phyloP scores from a whole-genome alignment of 2,113 vertebrate species.

The Noturus placidus region DNA sequence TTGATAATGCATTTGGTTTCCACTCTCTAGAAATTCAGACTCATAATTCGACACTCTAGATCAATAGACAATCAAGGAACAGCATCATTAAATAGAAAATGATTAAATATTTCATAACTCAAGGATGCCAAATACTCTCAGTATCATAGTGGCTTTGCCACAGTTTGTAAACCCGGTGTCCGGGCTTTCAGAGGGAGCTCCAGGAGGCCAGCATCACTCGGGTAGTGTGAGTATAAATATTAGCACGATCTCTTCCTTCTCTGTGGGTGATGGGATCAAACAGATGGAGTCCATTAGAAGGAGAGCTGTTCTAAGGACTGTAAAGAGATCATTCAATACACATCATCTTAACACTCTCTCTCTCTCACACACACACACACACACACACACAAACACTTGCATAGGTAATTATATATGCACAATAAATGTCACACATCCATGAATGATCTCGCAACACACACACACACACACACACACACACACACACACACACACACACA shows the following conservation, averaged over 20 bases:
- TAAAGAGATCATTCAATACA: not conserved
- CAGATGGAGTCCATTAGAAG: constrained; percentile 56
- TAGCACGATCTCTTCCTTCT: constrained; percentile 50
- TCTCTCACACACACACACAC: not conserved
- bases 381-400: too few relatives aligned
- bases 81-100: not conserved
- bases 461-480: too few relatives aligned
- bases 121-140: not conserved
- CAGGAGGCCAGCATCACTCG: constrained; percentile 41
- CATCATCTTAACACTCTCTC: not conserved
- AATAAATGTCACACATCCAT: too few relatives aligned
- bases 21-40: not conserved
- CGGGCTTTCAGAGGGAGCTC: constrained; percentile 32
- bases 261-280: constrained; percentile 50
- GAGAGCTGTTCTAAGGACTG: constrained; percentile 21
- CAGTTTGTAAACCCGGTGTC: constrained; percentile 41
- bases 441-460: too few relatives aligned
- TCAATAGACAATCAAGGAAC: not conserved
- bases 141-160: not conserved
- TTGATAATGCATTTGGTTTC: not conserved
- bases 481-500: too few relatives aligned
- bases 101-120: not conserved
- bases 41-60: not conserved
- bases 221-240: constrained; percentile 52
- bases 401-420: too few relatives aligned